Conservation (phyloP, 2,888 invertebrate species). For the Esperia sulphurella region DNA sequence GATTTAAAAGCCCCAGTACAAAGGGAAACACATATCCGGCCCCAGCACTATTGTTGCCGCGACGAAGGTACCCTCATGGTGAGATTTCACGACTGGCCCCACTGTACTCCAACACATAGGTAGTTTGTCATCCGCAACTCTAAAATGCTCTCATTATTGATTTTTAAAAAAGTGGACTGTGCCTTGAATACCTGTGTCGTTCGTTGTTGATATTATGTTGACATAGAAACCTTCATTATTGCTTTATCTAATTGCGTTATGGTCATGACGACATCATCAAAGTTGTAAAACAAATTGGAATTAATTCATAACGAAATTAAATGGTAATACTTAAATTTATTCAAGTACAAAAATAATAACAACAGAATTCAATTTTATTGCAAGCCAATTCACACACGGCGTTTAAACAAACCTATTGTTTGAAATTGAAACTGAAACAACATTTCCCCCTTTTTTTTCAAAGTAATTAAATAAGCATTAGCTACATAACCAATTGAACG, state of each 20-base stretch:
- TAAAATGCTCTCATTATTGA: no score
- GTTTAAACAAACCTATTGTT: neutral
- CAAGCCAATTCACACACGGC: neutral
- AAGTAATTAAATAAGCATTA: conserved; percentile 55
- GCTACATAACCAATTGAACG: conserved; percentile 47
- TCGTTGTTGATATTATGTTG: no score
- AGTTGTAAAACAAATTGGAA: no score
- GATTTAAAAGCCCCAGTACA: conserved; percentile 54
- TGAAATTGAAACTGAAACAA: conserved; percentile 12
- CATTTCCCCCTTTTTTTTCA: conserved; percentile 36
- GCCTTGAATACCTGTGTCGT: no score
- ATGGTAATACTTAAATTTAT: no score
- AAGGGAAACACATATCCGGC: conserved; percentile 52
- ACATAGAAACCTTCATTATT: no score
- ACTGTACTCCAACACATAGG: neutral
- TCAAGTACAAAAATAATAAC: neutral
- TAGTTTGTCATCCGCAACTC: neutral
- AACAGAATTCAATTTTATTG: neutral
- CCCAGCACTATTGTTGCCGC: conserved; percentile 3
- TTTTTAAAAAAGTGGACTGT: no score
- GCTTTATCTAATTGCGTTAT: no score
- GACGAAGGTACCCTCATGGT: conserved; percentile 2
- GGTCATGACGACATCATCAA: no score
- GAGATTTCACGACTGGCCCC: neutral
- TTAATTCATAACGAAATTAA: neutral